These are phyloP conservation scores for Tipula vernalis DNA, from an alignment of 2,888 invertebrate species.

Conservation along the genomic window DNA sequence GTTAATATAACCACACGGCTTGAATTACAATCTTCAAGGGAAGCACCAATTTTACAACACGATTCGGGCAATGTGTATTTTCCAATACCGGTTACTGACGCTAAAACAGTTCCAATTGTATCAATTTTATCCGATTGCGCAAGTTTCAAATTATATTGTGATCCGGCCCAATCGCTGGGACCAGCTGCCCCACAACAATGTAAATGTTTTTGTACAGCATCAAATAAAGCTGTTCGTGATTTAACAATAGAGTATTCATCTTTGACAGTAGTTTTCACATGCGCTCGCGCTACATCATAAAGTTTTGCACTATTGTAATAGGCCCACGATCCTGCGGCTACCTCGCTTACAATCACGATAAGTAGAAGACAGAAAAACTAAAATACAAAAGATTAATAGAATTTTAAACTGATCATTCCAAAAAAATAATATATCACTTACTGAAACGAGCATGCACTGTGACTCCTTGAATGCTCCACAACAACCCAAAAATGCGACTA, in stretches of 20 bases:
- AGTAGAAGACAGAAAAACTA: conserved; percentile 68
- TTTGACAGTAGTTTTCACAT: conserved; percentile 49
- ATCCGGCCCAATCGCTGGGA: conserved; percentile 58
- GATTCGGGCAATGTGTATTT: conserved; percentile 46
- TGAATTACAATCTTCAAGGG: conserved; percentile 37
- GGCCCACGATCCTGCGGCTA: conserved; percentile 66
- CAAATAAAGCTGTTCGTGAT: conserved; percentile 47
- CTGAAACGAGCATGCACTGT: conserved; percentile 61
- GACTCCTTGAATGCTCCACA: conserved; percentile 70
- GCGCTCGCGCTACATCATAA: conserved; percentile 48
- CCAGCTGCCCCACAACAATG: conserved; percentile 66
- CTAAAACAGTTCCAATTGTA: not conserved
- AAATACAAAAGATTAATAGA: conserved; percentile 20
- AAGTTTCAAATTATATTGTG: conserved; percentile 42
- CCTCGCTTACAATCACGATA: conserved; percentile 63
- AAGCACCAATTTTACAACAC: conserved; percentile 41
- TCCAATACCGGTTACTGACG: conserved; percentile 25
- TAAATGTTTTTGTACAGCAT: conserved; percentile 52
- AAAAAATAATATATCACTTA: conserved; percentile 34
- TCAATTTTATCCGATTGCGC: not conserved
- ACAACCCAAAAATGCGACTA: conserved; percentile 71
- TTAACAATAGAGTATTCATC: conserved; percentile 46
- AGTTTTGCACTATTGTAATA: conserved; percentile 56
- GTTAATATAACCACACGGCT: conserved; percentile 38
- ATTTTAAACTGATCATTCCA: too few species aligned